Conservation (phyloP, 2,797 vertebrate genomes). For the Lagorchestes hirsutus region DNA sequence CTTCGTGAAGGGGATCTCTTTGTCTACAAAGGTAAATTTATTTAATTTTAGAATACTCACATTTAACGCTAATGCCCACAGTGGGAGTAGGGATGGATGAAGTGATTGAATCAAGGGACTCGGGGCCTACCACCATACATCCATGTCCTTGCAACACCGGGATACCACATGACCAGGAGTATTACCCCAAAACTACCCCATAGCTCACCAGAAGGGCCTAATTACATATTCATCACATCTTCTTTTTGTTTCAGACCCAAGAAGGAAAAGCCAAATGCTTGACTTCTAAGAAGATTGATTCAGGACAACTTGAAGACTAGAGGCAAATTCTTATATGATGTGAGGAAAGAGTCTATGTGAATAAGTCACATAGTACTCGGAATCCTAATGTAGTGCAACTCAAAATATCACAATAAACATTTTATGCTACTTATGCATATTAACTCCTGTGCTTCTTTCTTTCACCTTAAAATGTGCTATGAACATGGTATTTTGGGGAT, state of each 20-base stretch:
- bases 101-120: too few species aligned
- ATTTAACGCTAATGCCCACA: too few species aligned
- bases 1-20: not conserved
- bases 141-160: too few species aligned
- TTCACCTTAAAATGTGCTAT: not conserved
- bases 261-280: not conserved
- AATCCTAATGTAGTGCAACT: too few species aligned
- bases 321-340: not conserved
- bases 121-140: too few species aligned
- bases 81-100: too few species aligned
- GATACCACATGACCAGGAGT: too few species aligned
- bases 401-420: not conserved
- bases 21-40: not conserved
- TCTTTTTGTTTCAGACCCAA: not conserved
- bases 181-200: too few species aligned
- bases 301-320: not conserved
- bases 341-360: not conserved
- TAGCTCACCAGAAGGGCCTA: too few species aligned
- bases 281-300: not conserved
- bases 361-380: not conserved
- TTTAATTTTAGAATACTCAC: not conserved
- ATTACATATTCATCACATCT: not conserved
- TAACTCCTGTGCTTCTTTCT: not conserved
- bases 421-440: not conserved
- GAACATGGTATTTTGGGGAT: not conserved